Evolutionary conservation across 2,797 vertebrate species (phyloP), one percentile per base, ranked within the genome.

Genomic region (Falco biarmicus): DNA sequence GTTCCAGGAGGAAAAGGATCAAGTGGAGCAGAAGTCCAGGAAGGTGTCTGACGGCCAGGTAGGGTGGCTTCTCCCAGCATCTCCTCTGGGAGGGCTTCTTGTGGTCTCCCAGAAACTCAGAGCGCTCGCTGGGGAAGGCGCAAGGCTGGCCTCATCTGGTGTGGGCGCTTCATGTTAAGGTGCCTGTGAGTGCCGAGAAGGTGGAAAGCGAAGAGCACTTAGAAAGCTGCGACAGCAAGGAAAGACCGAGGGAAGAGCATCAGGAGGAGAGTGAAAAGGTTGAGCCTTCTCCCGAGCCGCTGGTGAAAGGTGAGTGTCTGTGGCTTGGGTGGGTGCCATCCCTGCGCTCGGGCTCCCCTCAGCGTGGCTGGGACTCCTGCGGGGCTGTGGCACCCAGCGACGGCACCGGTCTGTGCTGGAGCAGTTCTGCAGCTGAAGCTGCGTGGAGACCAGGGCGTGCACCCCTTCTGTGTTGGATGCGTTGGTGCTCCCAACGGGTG

Each of bases 1-100:
- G 41, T 87, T 97, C 32, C 75, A 97, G 29, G 99, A 99, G 60
- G 99, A 99, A 69, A 99, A 99, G 91, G 99, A 99, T 10, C 85
- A 45, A 6, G 48, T 91, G n/a, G 98, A 99, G 47, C 98, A 97
- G 89, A 99, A 99, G 61, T n/a, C 84, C 94, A 98, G 98, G 96
- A 99, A 98, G 73, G 75, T 75, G 6, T 59, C 96, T 4, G 99
- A 99, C 60, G 96, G 97, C 77, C 99, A 99, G 98, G 99, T 99
- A 93, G 94, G 97, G 96, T 21, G 10, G 31, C 15, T 70, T 48
- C 63, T 28, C 21, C 31, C 11, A 29, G 32, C 7, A 16, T 43
- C 77, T 45, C 45, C 74, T 45, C 32, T 0, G 2, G 53, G 37
- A 59, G 47, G 29, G 11, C n/a, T 57, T 50, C 15, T 17, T 0